Conservation (phyloP, 2,113 vertebrate genomes). For the Vulpes vulpes region DNA sequence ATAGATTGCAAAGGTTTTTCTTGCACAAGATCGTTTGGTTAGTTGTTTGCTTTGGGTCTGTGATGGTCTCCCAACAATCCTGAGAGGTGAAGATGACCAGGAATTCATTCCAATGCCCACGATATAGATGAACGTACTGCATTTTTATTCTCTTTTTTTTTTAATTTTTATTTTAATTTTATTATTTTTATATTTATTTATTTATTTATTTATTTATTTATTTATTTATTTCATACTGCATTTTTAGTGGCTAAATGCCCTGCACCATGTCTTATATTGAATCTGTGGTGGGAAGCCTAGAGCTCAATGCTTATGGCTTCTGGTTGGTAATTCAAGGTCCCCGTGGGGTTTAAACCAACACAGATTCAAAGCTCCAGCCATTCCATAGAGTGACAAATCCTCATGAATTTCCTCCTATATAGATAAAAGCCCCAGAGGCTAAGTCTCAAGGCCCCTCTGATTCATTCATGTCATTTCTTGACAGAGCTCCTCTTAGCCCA, state of each 20-base stretch:
- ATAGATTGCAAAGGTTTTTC: background rate
- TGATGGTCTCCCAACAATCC: background rate
- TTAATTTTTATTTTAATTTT: too few species aligned
- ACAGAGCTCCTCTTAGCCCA: background rate
- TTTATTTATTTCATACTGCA: too few species aligned
- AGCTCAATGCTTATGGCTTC: background rate
- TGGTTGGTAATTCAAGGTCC: background rate
- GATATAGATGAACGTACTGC: rapidly evolving
- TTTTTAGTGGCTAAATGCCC: background rate
- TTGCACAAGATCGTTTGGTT: background rate
- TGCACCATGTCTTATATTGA: background rate
- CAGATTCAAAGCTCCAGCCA: background rate
- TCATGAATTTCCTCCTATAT: background rate
- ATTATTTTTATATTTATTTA: too few species aligned
- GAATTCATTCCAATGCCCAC: background rate
- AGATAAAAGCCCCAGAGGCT: background rate
- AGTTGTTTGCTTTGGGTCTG: background rate
- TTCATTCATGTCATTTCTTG: background rate
- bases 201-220: too few species aligned
- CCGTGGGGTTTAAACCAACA: background rate
- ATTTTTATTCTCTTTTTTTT: too few species aligned
- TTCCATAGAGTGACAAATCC: background rate
- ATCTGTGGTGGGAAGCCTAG: background rate
- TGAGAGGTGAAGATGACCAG: background rate
- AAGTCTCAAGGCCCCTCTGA: background rate